Conservation (phyloP, 2,797 vertebrate genomes). For the Catharus ustulatus region DNA sequence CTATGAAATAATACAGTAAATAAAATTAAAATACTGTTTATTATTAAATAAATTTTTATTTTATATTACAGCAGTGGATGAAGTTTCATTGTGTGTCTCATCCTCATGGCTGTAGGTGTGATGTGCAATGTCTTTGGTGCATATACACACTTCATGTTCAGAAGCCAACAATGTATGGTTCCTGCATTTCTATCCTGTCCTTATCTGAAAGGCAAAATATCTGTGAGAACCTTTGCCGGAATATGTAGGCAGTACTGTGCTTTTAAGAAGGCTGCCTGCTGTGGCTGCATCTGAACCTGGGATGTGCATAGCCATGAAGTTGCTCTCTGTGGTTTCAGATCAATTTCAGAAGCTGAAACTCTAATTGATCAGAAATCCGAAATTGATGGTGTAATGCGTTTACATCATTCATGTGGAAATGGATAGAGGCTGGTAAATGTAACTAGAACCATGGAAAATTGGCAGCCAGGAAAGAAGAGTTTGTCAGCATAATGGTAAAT, state of each 20-base stretch:
- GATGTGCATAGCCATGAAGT: not conserved
- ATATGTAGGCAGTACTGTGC: not conserved
- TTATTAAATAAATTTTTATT: not conserved
- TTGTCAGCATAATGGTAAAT: not conserved
- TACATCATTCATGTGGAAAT: not conserved
- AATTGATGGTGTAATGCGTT: not conserved
- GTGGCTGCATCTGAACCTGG: not conserved
- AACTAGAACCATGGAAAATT: not conserved
- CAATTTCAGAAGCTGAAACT: not conserved
- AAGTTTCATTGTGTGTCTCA: not conserved
- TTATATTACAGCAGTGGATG: not conserved
- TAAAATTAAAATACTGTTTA: not conserved
- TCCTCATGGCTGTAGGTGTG: not conserved
- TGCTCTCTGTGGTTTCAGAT: not conserved
- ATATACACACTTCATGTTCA: not conserved
- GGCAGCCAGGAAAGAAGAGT: not conserved
- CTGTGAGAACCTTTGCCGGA: not conserved
- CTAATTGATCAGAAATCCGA: not conserved
- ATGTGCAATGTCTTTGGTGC: not conserved
- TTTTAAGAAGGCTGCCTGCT: not conserved
- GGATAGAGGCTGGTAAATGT: not conserved
- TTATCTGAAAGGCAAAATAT: not conserved
- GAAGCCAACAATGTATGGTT: not conserved
- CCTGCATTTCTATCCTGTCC: not conserved
- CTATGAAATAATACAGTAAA: not conserved